These are phyloP conservation scores for Drosophila acutilabella DNA, from an alignment of 2,888 invertebrate genomes.

Conservation along the genomic window DNA sequence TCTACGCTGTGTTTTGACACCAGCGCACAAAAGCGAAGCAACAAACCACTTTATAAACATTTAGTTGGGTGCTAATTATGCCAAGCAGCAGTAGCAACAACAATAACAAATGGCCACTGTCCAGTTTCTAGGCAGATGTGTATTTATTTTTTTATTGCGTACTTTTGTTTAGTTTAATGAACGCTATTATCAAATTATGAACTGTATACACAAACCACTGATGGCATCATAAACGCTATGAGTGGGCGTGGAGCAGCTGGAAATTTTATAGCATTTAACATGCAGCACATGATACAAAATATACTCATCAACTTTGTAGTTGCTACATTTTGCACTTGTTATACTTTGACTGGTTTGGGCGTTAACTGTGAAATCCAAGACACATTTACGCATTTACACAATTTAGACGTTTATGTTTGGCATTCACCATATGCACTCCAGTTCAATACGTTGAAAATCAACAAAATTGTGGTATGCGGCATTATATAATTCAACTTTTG, in stretches of 20 bases:
- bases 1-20: conserved; percentile 50
- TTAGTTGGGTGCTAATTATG: conserved; percentile 76
- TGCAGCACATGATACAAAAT: conserved; percentile 51
- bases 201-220: conserved; percentile 42
- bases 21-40: conserved; percentile 36
- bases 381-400: too few relatives aligned
- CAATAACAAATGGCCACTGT: conserved; percentile 22
- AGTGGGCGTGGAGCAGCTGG: conserved; percentile 52
- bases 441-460: not conserved
- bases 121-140: conserved; percentile 15
- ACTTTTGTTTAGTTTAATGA: conserved; percentile 67
- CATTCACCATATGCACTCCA: conserved; percentile 46
- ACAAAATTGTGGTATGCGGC: conserved; percentile 42
- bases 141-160: conserved; percentile 41
- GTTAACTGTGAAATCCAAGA: conserved; percentile 42
- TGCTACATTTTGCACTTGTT: conserved; percentile 67
- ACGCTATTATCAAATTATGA: conserved; percentile 75
- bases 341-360: conserved; percentile 43
- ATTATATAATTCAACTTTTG: conserved; percentile 54
- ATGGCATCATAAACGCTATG: conserved; percentile 69
- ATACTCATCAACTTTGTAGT: conserved; percentile 19
- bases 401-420: conserved; percentile 41
- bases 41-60: conserved; percentile 64
- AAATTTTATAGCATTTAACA: conserved; percentile 42
- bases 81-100: conserved; percentile 33